Conservation (phyloP, 2,797 vertebrate genomes). For the Pteronotus mesoamericanus region DNA sequence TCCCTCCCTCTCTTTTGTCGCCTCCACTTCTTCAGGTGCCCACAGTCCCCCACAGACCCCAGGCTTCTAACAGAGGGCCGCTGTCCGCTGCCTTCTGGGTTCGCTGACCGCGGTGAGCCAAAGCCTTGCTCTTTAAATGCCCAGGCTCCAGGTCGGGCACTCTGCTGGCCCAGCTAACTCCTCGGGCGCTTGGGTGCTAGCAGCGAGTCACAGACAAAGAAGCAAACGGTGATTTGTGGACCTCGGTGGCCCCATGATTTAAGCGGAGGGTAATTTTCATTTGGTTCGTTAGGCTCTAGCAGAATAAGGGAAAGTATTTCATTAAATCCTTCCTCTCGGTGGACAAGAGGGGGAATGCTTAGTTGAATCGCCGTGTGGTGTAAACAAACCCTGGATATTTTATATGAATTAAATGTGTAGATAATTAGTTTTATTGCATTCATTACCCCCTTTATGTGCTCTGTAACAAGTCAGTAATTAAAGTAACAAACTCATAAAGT, state of each 20-base stretch:
- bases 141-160: not conserved
- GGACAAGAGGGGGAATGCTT: constrained; percentile 66
- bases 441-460: constrained; percentile 93
- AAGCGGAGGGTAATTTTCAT: constrained; percentile 73
- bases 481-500: constrained; percentile 92
- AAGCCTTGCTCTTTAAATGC: not conserved
- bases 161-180: not conserved
- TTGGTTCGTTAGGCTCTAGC: constrained; percentile 66
- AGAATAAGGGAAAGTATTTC: constrained; percentile 73
- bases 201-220: constrained; percentile 35
- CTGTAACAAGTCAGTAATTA: constrained; percentile 94
- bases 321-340: constrained; percentile 79
- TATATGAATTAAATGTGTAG: constrained; percentile 89
- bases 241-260: constrained; percentile 63
- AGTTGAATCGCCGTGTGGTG: constrained; percentile 67
- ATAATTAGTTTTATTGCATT: constrained; percentile 95
- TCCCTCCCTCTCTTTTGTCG: not conserved
- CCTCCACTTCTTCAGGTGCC: not conserved
- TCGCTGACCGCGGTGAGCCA: not conserved
- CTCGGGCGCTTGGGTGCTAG: constrained; percentile 35
- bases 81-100: not conserved
- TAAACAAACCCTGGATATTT: constrained; percentile 86
- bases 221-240: constrained; percentile 30
- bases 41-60: not conserved
- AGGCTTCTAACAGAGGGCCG: not conserved